These are phyloP conservation scores for Xenentodon cancila DNA, from an alignment of 2,797 vertebrate genomes.

Conservation along the genomic window DNA sequence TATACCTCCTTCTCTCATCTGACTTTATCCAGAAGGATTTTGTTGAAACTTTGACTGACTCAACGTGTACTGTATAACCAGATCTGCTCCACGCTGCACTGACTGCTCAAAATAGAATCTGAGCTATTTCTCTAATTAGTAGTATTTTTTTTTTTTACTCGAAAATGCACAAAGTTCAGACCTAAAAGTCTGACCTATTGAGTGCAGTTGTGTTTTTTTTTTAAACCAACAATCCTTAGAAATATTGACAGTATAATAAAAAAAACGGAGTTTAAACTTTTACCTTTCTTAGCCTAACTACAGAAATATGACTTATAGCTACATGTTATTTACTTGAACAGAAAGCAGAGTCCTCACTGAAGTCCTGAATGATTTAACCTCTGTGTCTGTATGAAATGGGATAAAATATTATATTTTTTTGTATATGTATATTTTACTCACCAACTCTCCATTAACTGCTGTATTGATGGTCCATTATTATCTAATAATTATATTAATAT, in stretches of 20 bases:
- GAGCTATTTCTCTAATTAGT: slow-evolving; percentile 47
- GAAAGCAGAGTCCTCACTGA: slow-evolving; percentile 49
- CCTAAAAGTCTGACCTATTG: slow-evolving; percentile 42
- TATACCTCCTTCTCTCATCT: slow-evolving; percentile 11
- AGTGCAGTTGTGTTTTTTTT: slow-evolving; percentile 44
- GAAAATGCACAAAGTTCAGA: slow-evolving; percentile 48
- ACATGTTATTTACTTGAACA: slow-evolving; percentile 53
- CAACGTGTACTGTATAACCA: slow-evolving; percentile 51
- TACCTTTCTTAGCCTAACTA: slow-evolving; percentile 34
- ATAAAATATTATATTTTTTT: slow-evolving; percentile 79
- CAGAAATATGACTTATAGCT: slow-evolving; percentile 41
- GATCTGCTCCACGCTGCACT: slow-evolving; percentile 28
- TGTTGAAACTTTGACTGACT: slow-evolving; percentile 20
- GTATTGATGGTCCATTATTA: slow-evolving; percentile 60
- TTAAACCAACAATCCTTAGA: slow-evolving; percentile 38
- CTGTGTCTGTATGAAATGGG: slow-evolving; percentile 56
- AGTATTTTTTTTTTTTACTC: slow-evolving; percentile 27
- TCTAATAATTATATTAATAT: slow-evolving; percentile 54
- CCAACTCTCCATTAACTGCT: slow-evolving; percentile 61
- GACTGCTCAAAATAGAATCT: slow-evolving; percentile 41
- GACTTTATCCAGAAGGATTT: not conserved
- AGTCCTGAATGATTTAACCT: slow-evolving; percentile 56
- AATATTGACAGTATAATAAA: slow-evolving; percentile 44
- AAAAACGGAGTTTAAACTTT: slow-evolving; percentile 46
- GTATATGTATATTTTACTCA: slow-evolving; percentile 78